Evolutionary conservation across 2,113 vertebrate species (phyloP).

Genomic region (rabbit (Oryctolagus cuniculus)): mOryCun1.1 NC_091435.1:85076501-85077000

Average conservation of each 20-base stretch:
- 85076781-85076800: background rate
- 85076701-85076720: background rate
- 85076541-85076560: no score
- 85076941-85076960: background rate
- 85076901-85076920: background rate
- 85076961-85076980: no score
- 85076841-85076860: background rate
- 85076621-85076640: no score
- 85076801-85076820: background rate
- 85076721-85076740: background rate
- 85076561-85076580: no score
- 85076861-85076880: background rate
- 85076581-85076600: no score
- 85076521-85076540: no score
- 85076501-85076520: no score
- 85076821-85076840: background rate
- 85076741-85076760: background rate
- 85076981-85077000: no score
- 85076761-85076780: background rate
- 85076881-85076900: background rate
- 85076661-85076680: no score
- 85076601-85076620: no score
- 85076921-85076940: background rate
- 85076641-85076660: no score
- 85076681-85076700: no score